These are phyloP conservation scores for Sylvilagus bachmani DNA, from an alignment of 2,113 vertebrate species.

Conservation along the genomic window DNA sequence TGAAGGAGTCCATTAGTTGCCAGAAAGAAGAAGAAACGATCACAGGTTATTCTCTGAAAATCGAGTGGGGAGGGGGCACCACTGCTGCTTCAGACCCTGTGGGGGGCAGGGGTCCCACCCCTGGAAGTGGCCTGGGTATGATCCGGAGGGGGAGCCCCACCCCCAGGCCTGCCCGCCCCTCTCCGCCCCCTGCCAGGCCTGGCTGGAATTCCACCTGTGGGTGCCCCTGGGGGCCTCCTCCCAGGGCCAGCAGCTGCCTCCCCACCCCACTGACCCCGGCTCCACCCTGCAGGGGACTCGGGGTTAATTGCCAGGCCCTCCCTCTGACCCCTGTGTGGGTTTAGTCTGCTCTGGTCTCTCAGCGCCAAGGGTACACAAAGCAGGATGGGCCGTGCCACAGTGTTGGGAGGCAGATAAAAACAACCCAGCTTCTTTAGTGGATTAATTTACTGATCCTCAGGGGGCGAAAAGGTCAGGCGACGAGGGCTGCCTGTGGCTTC, in stretches of 20 bases:
- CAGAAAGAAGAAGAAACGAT: slow-evolving; percentile 87
- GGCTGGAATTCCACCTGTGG: slow-evolving; percentile 74
- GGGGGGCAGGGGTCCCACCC: neutral
- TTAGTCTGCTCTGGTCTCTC: slow-evolving; percentile 89
- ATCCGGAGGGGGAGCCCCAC: too few species aligned
- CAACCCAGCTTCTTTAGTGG: slow-evolving; percentile 87
- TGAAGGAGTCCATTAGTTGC: slow-evolving; percentile 93
- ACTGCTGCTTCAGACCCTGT: slow-evolving; percentile 64
- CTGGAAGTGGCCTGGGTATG: neutral
- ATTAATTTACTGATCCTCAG: slow-evolving; percentile 89
- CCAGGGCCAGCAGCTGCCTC: slow-evolving; percentile 61
- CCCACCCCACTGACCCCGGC: slow-evolving; percentile 47
- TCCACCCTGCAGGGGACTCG: slow-evolving; percentile 79
- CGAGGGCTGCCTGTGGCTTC: slow-evolving; percentile 74
- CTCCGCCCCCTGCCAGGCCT: neutral
- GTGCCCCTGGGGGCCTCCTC: slow-evolving; percentile 31
- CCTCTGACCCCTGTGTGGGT: slow-evolving; percentile 90
- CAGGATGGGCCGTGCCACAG: slow-evolving; percentile 5
- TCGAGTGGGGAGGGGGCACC: slow-evolving; percentile 72
- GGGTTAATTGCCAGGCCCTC: slow-evolving; percentile 90
- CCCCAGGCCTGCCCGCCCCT: neutral
- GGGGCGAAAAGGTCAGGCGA: slow-evolving; percentile 86
- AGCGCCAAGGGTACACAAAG: slow-evolving; percentile 87
- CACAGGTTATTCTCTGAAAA: slow-evolving; percentile 89
- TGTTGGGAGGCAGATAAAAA: slow-evolving; percentile 82